A percentile compares a stretch with the other conserved stretches of the same genome.
Evolutionary conservation across 2,113 vertebrate genomes (phyloP).

Genomic region (Montifringilla adamsi): DNA sequence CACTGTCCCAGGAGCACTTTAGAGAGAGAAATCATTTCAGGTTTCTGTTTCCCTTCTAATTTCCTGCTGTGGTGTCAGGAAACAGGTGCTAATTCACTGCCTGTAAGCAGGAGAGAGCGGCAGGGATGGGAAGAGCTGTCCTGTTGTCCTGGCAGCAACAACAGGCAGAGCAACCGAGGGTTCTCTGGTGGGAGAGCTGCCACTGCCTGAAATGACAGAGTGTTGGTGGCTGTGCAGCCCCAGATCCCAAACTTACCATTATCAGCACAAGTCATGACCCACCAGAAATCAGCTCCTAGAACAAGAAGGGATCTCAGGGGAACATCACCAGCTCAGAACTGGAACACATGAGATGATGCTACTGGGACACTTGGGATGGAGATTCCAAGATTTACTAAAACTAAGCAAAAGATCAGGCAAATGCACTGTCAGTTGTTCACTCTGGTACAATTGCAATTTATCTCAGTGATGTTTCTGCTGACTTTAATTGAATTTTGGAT

Average conservation of each 20-base stretch:
- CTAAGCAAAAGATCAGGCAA: background rate
- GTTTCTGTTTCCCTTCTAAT: background rate
- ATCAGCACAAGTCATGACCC: background rate
- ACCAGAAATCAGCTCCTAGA: background rate
- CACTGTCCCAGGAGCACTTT: background rate
- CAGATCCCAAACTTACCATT: background rate
- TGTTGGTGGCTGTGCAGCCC: background rate
- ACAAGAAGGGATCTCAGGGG: accelerated
- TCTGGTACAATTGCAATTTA: background rate
- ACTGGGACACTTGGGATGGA: background rate
- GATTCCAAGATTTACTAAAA: background rate
- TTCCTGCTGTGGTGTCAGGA: background rate
- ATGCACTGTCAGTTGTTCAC: background rate
- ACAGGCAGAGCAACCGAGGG: background rate
- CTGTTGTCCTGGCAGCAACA: background rate
- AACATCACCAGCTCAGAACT: background rate
- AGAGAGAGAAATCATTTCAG: background rate
- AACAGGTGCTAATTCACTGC: background rate
- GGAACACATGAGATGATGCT: background rate
- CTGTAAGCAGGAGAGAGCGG: background rate
- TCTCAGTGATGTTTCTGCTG: background rate
- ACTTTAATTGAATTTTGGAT: background rate
- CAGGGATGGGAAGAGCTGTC: background rate
- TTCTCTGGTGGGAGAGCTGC: background rate
- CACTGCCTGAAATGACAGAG: background rate